Conservation (phyloP, 2,797 vertebrate genomes). For the Dryobates pubescens region DNA sequence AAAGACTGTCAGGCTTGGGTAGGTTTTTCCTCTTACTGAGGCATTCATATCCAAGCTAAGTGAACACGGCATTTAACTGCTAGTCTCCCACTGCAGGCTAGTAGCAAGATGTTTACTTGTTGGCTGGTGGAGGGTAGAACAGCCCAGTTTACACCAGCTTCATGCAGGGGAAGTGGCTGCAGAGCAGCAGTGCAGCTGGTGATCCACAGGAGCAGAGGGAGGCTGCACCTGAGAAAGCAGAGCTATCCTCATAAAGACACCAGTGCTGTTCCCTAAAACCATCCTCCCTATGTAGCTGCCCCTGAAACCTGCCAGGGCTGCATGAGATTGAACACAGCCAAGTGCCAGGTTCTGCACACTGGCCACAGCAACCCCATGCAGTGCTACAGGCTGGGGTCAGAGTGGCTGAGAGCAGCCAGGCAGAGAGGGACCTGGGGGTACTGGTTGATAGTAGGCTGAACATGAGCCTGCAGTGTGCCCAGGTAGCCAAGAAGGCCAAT, state of each 20-base stretch:
- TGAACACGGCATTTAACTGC: neutral
- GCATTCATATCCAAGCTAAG: neutral
- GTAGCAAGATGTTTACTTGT: neutral
- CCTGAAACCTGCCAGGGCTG: neutral
- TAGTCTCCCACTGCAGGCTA: neutral
- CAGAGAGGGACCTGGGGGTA: too few relatives aligned
- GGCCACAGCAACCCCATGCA: too few relatives aligned
- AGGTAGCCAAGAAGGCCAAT: too few relatives aligned
- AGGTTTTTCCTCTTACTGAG: neutral
- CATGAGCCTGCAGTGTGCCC: too few relatives aligned
- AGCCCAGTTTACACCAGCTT: neutral
- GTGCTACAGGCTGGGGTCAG: too few relatives aligned
- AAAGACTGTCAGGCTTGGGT: neutral
- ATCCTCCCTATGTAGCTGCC: neutral
- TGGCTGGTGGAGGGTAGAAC: neutral
- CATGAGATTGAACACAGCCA: neutral
- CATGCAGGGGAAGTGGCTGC: fast-evolving
- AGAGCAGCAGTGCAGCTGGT: fast-evolving
- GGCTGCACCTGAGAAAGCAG: neutral
- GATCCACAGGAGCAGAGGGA: neutral
- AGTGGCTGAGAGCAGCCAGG: too few relatives aligned
- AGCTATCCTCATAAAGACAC: neutral
- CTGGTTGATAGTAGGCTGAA: too few relatives aligned
- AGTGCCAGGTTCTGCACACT: too few relatives aligned
- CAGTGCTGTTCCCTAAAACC: neutral